Evolutionary conservation across 2,113 vertebrate species (phyloP), one percentile per base, ranked within the genome.

Genomic region (Tachysurus fulvidraco): DNA sequence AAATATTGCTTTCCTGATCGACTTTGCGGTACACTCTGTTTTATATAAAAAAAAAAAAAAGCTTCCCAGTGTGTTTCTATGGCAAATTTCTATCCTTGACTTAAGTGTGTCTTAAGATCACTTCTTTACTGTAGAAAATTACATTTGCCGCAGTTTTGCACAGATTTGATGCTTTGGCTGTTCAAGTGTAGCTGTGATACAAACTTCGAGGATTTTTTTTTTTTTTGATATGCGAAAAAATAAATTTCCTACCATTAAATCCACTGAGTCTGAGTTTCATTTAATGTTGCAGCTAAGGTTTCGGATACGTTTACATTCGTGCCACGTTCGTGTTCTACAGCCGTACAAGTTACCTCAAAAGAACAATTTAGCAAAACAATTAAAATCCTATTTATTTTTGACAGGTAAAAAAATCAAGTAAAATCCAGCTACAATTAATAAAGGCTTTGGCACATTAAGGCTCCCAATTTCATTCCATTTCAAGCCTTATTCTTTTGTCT

Each of bases 1-100:
- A 96, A 96, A 96, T 97, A 95, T 96, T 96, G 94, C 94, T 95
- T 95, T 95, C 93, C 94, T 95, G 93, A 96, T 95, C 94, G 87
- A 91, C 91, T 96, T 96, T 97, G 93, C 96, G 95, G 94, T 96
- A 96, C 93, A 95, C 93, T 94, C 96, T 92, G 71, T 94, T 94
- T 95, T 95, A 95, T 92, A 36, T 36, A 36, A 1, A 36, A 1
- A 36, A 36, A 36, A 36, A 92, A 93, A 95, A 94, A 94, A 95
- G 94, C 95, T 91, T 92, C 92, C 92, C 89, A 94, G 93, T 96
- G 94, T 95, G 94, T 97, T 96, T 96, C 92, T 94, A 94, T 95
- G 93, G 95, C 92, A 91, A 94, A 96, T 95, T 96, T 96, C 94
- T 95, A 94, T 96, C 93, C 95, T 94, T 79, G 64, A 67, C n/a